These are phyloP conservation scores for Malaclemys terrapin DNA, from an alignment of 2,113 vertebrate genomes.

Conservation along the genomic window DNA sequence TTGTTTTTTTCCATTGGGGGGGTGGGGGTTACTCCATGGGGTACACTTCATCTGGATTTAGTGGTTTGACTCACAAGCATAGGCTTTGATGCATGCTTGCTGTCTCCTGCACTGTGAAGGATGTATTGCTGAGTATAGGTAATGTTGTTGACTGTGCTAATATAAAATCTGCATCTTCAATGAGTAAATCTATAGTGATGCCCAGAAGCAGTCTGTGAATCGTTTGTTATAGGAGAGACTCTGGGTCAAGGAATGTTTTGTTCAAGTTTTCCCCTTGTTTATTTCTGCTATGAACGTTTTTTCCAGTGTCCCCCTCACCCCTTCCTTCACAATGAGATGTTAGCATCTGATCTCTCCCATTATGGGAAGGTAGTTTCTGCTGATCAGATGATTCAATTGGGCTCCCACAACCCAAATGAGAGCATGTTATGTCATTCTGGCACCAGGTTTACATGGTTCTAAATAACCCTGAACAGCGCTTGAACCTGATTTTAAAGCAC, in stretches of 20 bases:
- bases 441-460: not conserved
- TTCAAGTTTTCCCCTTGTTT: not conserved
- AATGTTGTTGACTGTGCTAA: not conserved
- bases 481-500: not conserved
- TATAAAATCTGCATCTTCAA: not conserved
- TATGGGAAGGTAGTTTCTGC: not conserved
- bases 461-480: not conserved
- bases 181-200: not conserved
- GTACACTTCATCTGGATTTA: not conserved
- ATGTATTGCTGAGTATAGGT: not conserved
- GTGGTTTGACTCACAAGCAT: not conserved
- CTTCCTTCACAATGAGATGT: not conserved
- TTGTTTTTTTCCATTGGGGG: not conserved
- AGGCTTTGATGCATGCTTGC: not conserved
- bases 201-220: not conserved
- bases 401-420: not conserved
- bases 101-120: not conserved
- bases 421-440: not conserved
- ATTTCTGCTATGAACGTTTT: not conserved
- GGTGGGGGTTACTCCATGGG: not conserved
- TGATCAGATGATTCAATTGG: not conserved
- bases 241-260: not conserved
- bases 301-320: not conserved
- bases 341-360: not conserved
- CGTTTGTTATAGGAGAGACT: not conserved